These are phyloP conservation scores for Penelope pileata DNA, from an alignment of 2,113 vertebrate genomes.

Conservation along the genomic window DNA sequence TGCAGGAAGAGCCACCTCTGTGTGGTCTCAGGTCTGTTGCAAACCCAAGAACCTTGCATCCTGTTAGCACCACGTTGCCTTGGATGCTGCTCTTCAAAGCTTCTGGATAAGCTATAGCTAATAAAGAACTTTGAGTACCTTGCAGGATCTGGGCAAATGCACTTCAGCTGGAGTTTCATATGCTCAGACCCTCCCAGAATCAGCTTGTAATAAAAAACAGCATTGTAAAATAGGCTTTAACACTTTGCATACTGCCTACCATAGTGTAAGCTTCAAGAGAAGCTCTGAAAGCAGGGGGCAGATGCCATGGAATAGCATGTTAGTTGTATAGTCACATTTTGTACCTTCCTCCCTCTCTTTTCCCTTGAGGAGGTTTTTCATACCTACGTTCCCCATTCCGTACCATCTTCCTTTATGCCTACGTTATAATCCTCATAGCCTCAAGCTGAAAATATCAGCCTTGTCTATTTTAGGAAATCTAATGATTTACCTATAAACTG, in stretches of 20 bases:
- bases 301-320: not conserved
- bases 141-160: not conserved
- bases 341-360: not conserved
- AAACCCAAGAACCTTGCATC: not conserved
- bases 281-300: not conserved
- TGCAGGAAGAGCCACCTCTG: not conserved
- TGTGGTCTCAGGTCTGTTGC: not conserved
- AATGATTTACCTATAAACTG: constrained; percentile 33
- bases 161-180: not conserved
- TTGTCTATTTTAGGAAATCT: constrained; percentile 30
- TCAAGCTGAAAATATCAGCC: not conserved
- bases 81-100: not conserved
- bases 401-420: not conserved
- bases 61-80: not conserved
- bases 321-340: not conserved
- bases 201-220: not conserved
- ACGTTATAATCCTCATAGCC: not conserved
- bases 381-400: not conserved
- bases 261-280: not conserved
- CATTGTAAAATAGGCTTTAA: not conserved
- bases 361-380: not conserved
- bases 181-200: not conserved
- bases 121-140: not conserved
- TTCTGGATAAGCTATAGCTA: not conserved
- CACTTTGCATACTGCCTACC: not conserved